Evolutionary conservation across 2,797 vertebrate species (phyloP), one percentile per base, ranked within the genome.

Genomic region (Enteromius anoplus): DNA sequence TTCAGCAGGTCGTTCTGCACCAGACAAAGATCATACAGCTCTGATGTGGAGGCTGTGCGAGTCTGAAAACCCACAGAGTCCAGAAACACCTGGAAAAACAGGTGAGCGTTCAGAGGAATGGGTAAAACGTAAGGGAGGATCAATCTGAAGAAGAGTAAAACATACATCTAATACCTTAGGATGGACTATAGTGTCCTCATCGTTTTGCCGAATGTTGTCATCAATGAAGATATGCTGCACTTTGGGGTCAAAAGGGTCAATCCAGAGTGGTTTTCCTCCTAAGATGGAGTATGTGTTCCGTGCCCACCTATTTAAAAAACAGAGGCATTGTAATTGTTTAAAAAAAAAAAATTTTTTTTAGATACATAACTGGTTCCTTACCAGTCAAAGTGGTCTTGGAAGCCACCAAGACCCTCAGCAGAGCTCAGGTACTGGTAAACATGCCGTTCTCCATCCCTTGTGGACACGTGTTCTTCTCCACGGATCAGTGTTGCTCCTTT

Each of bases 151-250:
- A 60, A 32, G 58, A 62, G 23, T 32, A 77, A 5, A 75, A 21
- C 23, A 8, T 34, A 10, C 15, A 72, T 26, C 2, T 64, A 49
- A 32, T 81, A 97, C 97, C 96, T 94, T 95, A 37, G 96, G 94
- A 68, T 94, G 90, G 55, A 97, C 93, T 12, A 97, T 96, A 32
- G 95, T 96, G 49, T 97, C 95, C 0, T 92, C 76, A 12, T 97
- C 95, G 0, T 94, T 92, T 87, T 94, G 93, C 0, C 95, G 93
- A 70, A 98, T 97, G 86, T 98, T 98, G 91, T 98, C 97, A 0
- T 98, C 97, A 1, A 98, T 94, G 86, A 96, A 97, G 88, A 98
- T 96, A 92, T 98, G 97, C 51, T 97, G 96, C 70, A 95, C 86
- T 0, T 86, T 23, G 2, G 87, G 83, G 88, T 98, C 97, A 0